phyloP scores from a whole-genome alignment of 2,113 vertebrate species.

The Tenrec ecaudatus region DNA sequence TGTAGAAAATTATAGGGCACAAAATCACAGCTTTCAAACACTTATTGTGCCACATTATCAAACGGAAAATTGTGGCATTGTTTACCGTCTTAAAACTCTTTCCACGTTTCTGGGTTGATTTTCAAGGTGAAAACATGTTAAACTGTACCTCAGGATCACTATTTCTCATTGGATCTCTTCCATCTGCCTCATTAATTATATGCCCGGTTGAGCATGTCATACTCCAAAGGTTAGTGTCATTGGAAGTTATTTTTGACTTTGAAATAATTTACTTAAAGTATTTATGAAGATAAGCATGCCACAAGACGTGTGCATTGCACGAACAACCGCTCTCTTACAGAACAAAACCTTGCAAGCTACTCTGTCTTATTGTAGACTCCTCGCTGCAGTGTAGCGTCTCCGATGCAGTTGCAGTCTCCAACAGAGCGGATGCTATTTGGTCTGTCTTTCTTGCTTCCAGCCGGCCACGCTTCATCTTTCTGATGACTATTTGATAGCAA shows the following conservation, averaged over 20 bases:
- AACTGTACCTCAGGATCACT: constrained; percentile 1
- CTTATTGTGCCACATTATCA: background rate
- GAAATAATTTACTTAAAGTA: constrained; percentile 51
- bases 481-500: constrained; percentile 5
- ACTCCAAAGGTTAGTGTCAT: constrained; percentile 3
- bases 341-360: background rate
- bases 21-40: constrained; percentile 11
- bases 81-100: background rate
- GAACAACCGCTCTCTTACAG: background rate
- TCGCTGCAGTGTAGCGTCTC: background rate
- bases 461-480: background rate
- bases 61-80: background rate
- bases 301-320: background rate
- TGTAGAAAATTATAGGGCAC: background rate
- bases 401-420: background rate
- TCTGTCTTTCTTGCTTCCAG: background rate
- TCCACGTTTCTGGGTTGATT: background rate
- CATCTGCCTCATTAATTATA: constrained; percentile 22
- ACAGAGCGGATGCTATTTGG: background rate
- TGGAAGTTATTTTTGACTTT: constrained; percentile 17
- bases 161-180: background rate
- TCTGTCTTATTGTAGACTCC: constrained; percentile 37
- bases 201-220: background rate
- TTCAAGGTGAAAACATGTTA: constrained; percentile 39
- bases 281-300: constrained; percentile 43